Evolutionary conservation across 2,797 vertebrate species (phyloP).

Genomic region (Malacoraja senta): DNA sequence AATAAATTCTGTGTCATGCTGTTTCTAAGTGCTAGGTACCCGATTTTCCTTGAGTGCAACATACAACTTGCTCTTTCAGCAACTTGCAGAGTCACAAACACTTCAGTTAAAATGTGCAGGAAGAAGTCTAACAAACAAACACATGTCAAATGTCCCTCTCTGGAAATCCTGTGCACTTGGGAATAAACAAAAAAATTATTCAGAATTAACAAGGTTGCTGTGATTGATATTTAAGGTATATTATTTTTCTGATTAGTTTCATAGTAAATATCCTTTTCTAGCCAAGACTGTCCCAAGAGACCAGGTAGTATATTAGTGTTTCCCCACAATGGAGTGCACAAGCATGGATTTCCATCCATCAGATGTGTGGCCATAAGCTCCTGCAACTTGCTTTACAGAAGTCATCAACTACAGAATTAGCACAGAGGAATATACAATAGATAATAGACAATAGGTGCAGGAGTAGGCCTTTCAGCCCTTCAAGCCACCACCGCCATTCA

Average conservation of each 20-base stretch:
- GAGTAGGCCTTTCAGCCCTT: no score
- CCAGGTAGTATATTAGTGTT: neutral
- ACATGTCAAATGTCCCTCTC: neutral
- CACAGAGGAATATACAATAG: no score
- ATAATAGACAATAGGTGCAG: no score
- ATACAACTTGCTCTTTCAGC: no score
- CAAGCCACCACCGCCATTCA: no score
- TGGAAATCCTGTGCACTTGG: neutral
- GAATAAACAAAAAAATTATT: neutral
- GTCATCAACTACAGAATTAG: neutral
- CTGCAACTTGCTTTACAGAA: neutral
- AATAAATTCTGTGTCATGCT: no score
- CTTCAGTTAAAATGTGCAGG: no score
- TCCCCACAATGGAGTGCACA: neutral
- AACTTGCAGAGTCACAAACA: no score
- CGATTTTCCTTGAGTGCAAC: no score
- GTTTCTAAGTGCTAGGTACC: no score
- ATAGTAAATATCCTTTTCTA: neutral
- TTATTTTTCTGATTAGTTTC: neutral
- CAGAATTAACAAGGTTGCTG: neutral
- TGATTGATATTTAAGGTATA: neutral
- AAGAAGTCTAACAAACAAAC: no score
- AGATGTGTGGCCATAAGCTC: neutral
- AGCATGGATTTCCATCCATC: neutral
- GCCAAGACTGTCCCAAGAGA: neutral